phyloP scores from a whole-genome alignment of 1,140 invertebrate genomes.

The Stratiolaelaps scimitus region DNA sequence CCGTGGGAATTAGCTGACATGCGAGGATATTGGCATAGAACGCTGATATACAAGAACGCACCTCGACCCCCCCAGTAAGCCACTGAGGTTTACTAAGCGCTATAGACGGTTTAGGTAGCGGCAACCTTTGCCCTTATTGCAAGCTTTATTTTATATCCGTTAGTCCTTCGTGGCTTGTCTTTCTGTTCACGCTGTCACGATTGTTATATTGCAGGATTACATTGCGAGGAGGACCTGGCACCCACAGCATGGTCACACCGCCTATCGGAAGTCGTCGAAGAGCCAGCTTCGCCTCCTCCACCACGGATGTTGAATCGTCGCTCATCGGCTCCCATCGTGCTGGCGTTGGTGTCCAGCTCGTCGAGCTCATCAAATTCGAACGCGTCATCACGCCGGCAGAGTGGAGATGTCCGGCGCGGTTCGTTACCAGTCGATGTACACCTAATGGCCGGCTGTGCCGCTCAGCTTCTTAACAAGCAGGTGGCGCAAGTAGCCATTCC shows the following conservation, averaged over 20 bases:
- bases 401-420: conserved; percentile 20
- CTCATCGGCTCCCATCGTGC: conserved; percentile 16
- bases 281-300: conserved; percentile 10
- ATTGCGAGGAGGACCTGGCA: conserved; percentile 21
- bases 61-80: too few species aligned
- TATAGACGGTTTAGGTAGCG: too few species aligned
- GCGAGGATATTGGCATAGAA: too few species aligned
- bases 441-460: neutral
- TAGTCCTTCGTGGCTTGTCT: too few species aligned
- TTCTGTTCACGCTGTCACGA: too few species aligned
- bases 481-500: conserved; percentile 21
- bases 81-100: too few species aligned
- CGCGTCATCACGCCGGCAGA: conserved; percentile 20
- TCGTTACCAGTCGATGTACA: conserved; percentile 21
- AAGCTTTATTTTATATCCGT: too few species aligned
- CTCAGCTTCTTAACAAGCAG: conserved; percentile 23
- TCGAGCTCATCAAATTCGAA: conserved; percentile 16
- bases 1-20: too few species aligned
- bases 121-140: too few species aligned
- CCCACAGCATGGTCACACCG: conserved; percentile 22
- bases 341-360: conserved; percentile 23
- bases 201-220: neutral
- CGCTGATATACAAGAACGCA: too few species aligned
- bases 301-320: conserved; percentile 21
- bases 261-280: conserved; percentile 22